Conservation (phyloP, 2,888 invertebrate genomes). For the Monoplex corrugatus region DNA sequence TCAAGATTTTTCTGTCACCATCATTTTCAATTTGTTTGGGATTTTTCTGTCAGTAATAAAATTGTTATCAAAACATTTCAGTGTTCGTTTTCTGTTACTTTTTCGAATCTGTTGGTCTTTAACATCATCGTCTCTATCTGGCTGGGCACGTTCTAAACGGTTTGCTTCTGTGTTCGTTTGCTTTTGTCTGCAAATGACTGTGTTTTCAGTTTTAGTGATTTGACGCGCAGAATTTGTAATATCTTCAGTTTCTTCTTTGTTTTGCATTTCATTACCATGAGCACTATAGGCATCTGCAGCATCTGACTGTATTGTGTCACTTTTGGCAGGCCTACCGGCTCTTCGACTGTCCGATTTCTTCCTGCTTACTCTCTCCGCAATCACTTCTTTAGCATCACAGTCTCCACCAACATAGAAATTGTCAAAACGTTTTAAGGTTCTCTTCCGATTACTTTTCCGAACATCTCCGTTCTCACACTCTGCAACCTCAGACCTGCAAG, state of each 20-base stretch:
- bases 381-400: not conserved
- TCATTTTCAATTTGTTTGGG: not conserved
- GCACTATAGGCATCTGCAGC: too few relatives aligned
- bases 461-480: not conserved
- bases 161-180: too few relatives aligned
- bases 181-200: too few relatives aligned
- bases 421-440: conserved; percentile 7
- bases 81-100: not conserved
- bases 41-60: not conserved
- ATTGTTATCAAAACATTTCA: not conserved
- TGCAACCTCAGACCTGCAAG: not conserved
- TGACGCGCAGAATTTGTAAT: too few relatives aligned
- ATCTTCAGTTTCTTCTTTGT: too few relatives aligned
- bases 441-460: conserved; percentile 9
- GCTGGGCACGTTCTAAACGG: too few relatives aligned
- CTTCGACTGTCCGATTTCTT: not conserved
- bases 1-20: not conserved
- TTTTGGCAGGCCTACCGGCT: not conserved
- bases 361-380: not conserved
- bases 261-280: too few relatives aligned
- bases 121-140: too few relatives aligned
- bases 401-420: not conserved
- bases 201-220: too few relatives aligned
- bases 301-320: too few relatives aligned
- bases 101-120: too few relatives aligned